These are phyloP conservation scores for Busseola fusca DNA, from an alignment of 2,888 invertebrate species.

Conservation along the genomic window DNA sequence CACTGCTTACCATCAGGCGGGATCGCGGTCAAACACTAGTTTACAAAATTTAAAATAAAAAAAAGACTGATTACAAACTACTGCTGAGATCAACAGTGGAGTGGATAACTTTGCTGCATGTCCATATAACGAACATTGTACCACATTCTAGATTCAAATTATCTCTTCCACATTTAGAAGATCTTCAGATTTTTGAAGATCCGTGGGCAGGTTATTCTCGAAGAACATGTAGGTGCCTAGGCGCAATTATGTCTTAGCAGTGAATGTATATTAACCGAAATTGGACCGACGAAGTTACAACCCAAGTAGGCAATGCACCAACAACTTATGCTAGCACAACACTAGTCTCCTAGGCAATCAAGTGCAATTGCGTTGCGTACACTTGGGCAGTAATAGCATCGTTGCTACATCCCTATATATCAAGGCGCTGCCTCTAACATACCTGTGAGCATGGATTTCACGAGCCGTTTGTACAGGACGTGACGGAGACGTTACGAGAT, in stretches of 20 bases:
- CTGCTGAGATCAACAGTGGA: neutral
- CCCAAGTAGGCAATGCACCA: neutral
- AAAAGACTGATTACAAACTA: neutral
- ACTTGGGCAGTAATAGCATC: conserved; percentile 37
- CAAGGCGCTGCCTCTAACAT: conserved; percentile 13
- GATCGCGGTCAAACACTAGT: no score
- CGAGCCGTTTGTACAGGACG: conserved; percentile 9
- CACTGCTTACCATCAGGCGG: no score
- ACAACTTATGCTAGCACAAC: neutral
- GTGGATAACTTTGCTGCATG: neutral
- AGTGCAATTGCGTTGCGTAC: conserved; percentile 37
- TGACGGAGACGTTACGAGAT: conserved; percentile 2
- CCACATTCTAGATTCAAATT: neutral
- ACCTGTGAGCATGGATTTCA: conserved; percentile 35
- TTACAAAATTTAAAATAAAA: no score
- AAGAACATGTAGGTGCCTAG: neutral
- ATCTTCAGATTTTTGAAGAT: neutral
- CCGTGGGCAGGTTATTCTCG: no score
- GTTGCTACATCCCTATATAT: conserved; percentile 36
- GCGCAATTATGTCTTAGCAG: neutral
- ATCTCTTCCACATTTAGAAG: neutral
- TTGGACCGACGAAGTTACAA: neutral
- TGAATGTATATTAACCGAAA: neutral
- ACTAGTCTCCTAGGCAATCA: conserved; percentile 31
- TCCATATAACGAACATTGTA: no score